A percentile compares a stretch with the other conserved stretches of the same genome.
Conservation (phyloP, 1,140 invertebrate species). For the Heliothis subflexa region DNA sequence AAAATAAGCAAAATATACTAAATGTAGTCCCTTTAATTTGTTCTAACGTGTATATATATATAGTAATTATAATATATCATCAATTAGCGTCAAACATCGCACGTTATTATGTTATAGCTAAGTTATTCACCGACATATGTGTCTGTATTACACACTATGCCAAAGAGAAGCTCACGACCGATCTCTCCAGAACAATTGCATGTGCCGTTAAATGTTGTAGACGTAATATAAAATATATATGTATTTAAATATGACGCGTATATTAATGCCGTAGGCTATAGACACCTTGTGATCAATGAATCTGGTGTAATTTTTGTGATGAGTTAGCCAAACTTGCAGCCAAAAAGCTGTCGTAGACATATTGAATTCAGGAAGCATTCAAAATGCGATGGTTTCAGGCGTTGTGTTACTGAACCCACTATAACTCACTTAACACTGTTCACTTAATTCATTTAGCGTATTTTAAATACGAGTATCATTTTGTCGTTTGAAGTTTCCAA, state of each 20-base stretch:
- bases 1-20: not conserved
- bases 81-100: slow-evolving; percentile 12
- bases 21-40: not conserved
- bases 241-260: not conserved
- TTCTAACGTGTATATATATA: not conserved
- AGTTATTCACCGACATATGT: slow-evolving; percentile 5
- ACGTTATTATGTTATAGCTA: slow-evolving; percentile 17
- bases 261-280: not conserved
- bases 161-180: slow-evolving; percentile 12
- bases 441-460: not conserved
- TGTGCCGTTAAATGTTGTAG: slow-evolving; percentile 7
- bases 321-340: too few species aligned
- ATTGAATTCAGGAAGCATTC: not conserved
- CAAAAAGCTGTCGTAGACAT: not conserved
- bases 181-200: slow-evolving; percentile 17
- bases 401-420: not conserved
- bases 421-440: not conserved
- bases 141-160: slow-evolving; percentile 5
- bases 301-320: too few species aligned
- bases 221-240: not conserved
- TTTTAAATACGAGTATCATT: too few species aligned
- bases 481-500: too few species aligned
- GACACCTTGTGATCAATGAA: not conserved
- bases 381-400: not conserved
- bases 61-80: slow-evolving; percentile 11